Conservation (phyloP, 2,113 vertebrate genomes). For the Myiozetetes cayanensis region DNA sequence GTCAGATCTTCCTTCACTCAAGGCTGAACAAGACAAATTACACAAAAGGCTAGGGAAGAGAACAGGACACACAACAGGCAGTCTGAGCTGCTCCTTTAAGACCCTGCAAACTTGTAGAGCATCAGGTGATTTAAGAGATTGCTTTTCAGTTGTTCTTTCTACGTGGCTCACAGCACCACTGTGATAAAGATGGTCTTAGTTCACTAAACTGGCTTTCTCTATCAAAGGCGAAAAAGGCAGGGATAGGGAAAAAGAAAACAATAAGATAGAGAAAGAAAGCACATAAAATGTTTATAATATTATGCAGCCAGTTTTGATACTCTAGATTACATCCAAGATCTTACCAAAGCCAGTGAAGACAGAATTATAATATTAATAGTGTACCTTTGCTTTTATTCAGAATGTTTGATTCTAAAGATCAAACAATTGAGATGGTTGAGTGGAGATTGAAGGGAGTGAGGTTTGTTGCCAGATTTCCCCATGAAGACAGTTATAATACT, state of each 20-base stretch:
- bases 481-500: background rate
- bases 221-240: background rate
- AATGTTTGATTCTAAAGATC: background rate
- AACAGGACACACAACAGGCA: background rate
- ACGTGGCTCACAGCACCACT: background rate
- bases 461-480: background rate
- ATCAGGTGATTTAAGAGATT: background rate
- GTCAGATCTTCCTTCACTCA: background rate
- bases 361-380: background rate
- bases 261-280: background rate
- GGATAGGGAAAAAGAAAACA: background rate
- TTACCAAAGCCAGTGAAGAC: background rate
- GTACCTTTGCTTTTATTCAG: background rate
- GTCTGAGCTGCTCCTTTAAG: background rate
- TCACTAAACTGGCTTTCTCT: background rate
- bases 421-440: background rate
- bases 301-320: background rate
- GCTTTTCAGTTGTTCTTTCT: background rate
- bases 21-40: background rate
- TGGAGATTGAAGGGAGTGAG: background rate
- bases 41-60: background rate
- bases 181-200: background rate
- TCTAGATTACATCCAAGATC: background rate
- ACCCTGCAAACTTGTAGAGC: background rate
- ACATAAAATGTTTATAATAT: background rate